These are phyloP conservation scores for Agrochola macilenta DNA, from an alignment of 2,888 invertebrate species.

Conservation along the genomic window DNA sequence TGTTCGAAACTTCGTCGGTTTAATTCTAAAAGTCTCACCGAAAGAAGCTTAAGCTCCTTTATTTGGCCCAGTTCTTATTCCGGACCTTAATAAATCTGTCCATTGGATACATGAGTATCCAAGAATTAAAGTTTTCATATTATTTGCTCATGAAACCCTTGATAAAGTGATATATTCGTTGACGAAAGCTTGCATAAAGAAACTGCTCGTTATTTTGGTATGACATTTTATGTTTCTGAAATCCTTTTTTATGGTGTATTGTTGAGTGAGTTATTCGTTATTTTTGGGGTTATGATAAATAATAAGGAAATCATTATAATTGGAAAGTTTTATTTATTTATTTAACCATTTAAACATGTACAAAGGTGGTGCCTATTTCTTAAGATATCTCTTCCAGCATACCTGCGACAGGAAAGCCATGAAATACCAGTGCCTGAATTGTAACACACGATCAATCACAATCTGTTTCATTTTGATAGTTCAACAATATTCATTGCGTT, in stretches of 20 bases:
- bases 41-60: slow-evolving; percentile 74
- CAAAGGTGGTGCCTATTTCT: background rate
- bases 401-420: background rate
- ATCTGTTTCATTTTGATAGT: too few species aligned
- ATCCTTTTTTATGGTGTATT: slow-evolving; percentile 47
- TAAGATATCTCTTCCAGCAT: background rate
- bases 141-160: slow-evolving; percentile 78
- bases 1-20: slow-evolving; percentile 76
- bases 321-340: background rate
- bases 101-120: slow-evolving; percentile 74
- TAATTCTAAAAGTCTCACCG: slow-evolving; percentile 76
- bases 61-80: slow-evolving; percentile 72
- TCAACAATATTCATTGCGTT: too few species aligned
- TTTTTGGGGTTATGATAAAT: slow-evolving; percentile 10
- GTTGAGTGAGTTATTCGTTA: slow-evolving; percentile 27
- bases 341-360: background rate
- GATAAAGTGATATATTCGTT: slow-evolving; percentile 74
- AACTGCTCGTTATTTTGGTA: slow-evolving; percentile 61
- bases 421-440: background rate
- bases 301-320: background rate
- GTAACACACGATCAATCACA: too few species aligned
- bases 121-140: slow-evolving; percentile 75
- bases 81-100: slow-evolving; percentile 86
- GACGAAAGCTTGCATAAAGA: slow-evolving; percentile 67
- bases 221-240: slow-evolving; percentile 46